Percentiles rank a stretch among this genome's conserved stretches.
These are phyloP conservation scores for Lasioglossum zephyrum DNA, from an alignment of 2,888 invertebrate species.

Conservation along the genomic window DNA sequence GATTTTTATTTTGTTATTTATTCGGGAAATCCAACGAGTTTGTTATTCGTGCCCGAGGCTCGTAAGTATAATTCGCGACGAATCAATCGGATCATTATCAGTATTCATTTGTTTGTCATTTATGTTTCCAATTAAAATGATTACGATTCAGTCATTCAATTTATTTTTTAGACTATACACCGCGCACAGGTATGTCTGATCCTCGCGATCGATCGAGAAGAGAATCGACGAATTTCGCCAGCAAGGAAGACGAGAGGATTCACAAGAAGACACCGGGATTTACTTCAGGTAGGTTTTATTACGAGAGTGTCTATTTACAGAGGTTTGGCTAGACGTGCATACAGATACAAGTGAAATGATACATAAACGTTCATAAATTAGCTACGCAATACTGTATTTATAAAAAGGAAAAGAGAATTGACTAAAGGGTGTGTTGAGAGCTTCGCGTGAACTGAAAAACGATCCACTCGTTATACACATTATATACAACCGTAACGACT, in stretches of 20 bases:
- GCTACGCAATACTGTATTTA: conserved; percentile 78
- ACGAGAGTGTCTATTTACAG: conserved; percentile 82
- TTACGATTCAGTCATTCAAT: conserved; percentile 4
- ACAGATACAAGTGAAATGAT: conserved; percentile 67
- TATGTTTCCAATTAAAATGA: conserved; percentile 16
- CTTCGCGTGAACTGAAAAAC: conserved; percentile 60
- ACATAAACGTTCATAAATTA: conserved; percentile 77
- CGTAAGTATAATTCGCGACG: conserved; percentile 25
- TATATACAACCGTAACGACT: conserved; percentile 79
- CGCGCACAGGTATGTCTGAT: background rate
- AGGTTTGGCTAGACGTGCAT: conserved; percentile 79
- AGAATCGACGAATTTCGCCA: background rate
- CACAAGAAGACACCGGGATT: conserved; percentile 15
- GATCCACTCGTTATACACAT: conserved; percentile 77
- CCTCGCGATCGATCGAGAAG: background rate
- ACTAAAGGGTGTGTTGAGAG: conserved; percentile 50
- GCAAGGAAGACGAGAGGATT: background rate
- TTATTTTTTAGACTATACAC: background rate
- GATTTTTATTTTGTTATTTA: conserved; percentile 46
- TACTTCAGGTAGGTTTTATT: conserved; percentile 77
- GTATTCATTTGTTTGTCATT: conserved; percentile 11
- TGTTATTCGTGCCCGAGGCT: background rate
- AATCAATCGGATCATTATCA: conserved; percentile 45
- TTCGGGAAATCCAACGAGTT: conserved; percentile 36
- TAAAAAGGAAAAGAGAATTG: conserved; percentile 58